Base-by-base conservation (phyloP, 2,888 invertebrate species). In the Melipona beecheii region DNA sequence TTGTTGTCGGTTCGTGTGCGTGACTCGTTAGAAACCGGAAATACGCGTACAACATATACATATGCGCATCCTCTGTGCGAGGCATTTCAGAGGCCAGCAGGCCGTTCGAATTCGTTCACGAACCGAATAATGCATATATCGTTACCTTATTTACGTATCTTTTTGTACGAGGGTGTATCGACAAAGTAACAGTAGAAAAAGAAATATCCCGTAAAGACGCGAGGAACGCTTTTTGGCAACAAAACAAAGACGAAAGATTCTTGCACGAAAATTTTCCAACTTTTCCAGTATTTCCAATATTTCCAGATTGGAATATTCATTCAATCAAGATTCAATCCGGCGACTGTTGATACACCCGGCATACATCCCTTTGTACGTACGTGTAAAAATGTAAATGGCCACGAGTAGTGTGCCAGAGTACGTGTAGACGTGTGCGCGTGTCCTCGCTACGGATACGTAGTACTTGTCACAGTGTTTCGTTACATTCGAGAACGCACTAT, bases 401-500 rank as follows among this genome's bases (percentile, higher is more conserved):
- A 65, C 43, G n/a, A n/a, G 43, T 52, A n/a, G 69, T 66, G 49
- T 74, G 52, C 66, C 19, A 43, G 52, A 27, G 65, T 75, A 60
- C 71, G 62, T 73, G 65, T 68, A 68, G 24, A 80, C 69, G 68
- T 78, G 76, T 68, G 43, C 36, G 70, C 70, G 36, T 77, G 69
- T 58, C 50, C 19, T 66, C 43, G 43, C 43, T 64, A 24, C 24
- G 62, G 50, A 64, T 65, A 31, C 73, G 62, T 68, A 1, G 27
- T 27, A 36, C 27, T 49, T 49, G 66, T 76, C 70, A 43, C 43
- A 69, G 78, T 74, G 78, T 79, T 74, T 83, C 13, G n/a, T 56
- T 77, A 86, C 86, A 83, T 27, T 86, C n/a, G 64, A 68, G 50
- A 83, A 85, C 70, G 75, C 86, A 85, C 82, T 87, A 87, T 89